phyloP scores from a whole-genome alignment of 2,113 vertebrate species.

The Pedionomus torquatus region DNA sequence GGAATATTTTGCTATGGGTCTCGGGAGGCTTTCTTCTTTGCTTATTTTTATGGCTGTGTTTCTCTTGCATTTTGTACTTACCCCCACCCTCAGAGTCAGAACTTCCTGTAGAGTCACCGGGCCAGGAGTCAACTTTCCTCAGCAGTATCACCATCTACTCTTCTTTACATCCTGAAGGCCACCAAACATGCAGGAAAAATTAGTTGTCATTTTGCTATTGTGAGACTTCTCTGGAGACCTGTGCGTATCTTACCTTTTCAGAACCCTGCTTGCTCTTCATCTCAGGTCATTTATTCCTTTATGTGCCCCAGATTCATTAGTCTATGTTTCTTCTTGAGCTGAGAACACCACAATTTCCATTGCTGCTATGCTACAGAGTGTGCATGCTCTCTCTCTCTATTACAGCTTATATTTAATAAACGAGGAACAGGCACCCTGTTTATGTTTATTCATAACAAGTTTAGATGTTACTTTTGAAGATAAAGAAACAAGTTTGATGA shows the following conservation, averaged over 20 bases:
- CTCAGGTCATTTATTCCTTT: neutral
- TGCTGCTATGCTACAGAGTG: neutral
- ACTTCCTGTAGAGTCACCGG: neutral
- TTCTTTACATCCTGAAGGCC: neutral
- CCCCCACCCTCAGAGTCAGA: neutral
- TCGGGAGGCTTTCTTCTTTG: neutral
- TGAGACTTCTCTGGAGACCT: neutral
- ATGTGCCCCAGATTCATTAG: neutral
- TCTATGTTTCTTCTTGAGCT: neutral
- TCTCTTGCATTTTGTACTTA: neutral
- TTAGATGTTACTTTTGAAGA: slow-evolving; percentile 73
- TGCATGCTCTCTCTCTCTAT: neutral
- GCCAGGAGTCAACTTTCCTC: neutral
- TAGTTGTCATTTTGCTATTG: fast-evolving
- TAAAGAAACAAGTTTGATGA: slow-evolving; percentile 73
- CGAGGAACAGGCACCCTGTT: slow-evolving; percentile 67
- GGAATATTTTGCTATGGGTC: slow-evolving; percentile 1
- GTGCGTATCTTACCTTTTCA: neutral
- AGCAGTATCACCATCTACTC: neutral
- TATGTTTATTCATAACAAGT: slow-evolving; percentile 75
- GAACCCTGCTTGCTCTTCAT: neutral
- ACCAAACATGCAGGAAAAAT: neutral
- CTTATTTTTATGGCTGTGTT: neutral
- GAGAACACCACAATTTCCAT: neutral
- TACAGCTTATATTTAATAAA: slow-evolving; percentile 73